Conservation (phyloP, 1,140 invertebrate species). For the Hydropsyche tenuis region DNA sequence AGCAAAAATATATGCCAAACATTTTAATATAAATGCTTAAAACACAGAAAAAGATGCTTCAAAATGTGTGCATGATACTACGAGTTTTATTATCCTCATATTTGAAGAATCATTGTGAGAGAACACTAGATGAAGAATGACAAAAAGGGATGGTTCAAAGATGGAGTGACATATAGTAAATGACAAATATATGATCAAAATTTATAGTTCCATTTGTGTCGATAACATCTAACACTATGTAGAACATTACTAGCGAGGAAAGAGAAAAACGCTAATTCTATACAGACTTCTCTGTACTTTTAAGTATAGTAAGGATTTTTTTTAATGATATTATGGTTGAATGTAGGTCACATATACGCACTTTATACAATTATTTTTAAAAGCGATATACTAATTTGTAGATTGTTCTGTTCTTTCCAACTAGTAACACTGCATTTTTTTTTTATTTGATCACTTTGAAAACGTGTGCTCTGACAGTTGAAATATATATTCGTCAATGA, state of each 20-base stretch:
- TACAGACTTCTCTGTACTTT: no score
- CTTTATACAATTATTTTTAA: not conserved
- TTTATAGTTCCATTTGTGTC: not conserved
- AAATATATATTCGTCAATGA: conserved; percentile 20
- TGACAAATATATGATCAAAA: not conserved
- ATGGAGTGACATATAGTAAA: not conserved
- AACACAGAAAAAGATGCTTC: conserved; percentile 8
- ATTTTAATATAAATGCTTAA: not conserved
- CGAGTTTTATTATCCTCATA: conserved; percentile 20
- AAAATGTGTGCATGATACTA: conserved; percentile 20
- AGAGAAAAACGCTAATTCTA: conserved; percentile 12
- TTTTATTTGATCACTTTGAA: not conserved
- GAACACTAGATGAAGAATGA: conserved; percentile 2
- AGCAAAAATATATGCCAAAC: not conserved
- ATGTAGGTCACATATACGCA: not conserved
- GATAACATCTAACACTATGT: conserved; percentile 3
- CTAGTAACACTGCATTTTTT: conserved; percentile 21
- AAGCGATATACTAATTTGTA: not conserved
- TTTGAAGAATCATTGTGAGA: conserved; percentile 34
- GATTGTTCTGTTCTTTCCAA: conserved; percentile 2
- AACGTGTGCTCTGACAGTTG: not conserved
- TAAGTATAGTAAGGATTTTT: no score
- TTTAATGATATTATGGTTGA: no score
- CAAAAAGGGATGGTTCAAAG: conserved; percentile 3
- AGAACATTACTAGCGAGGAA: conserved; percentile 26